Evolutionary conservation across 1,140 invertebrate genomes (phyloP), one percentile per base, ranked within the genome.

Genomic region (Hycleus phaleratus): DNA sequence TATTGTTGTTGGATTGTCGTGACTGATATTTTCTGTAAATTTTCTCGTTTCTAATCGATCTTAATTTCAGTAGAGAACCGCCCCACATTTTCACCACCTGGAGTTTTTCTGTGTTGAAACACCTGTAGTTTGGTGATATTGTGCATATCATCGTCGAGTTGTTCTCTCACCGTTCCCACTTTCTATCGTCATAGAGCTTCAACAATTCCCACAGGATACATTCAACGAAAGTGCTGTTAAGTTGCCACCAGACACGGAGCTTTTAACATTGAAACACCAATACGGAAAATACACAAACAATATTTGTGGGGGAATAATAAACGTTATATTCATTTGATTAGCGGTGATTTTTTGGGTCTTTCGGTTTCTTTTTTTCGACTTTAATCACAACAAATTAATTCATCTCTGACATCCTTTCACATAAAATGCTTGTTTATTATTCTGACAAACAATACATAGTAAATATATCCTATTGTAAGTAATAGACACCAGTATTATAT

Each of bases 391-490:
- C 53, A 45, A 53, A 59, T 47, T 59, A 59, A 59, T 51, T 50
- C 40, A 52, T 59, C 57, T 57, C 49, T 49, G 47, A 60, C 56
- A 59, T 58, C 62, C 51, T 66, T 60, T 60, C 62, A 59, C 51
- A 64, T 51, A 62, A 66, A 61, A 50, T 55, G 54, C 47, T 47
- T 49, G 59, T 66, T 57, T 49, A 49, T 56, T 64, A 61, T 47
- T 60, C 56, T 44, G 47, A 56, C 56, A 49, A 66, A 63, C 62
- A 66, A 64, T 61, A 57, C 58, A 44, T 54, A 63, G 60, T 66
- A 66, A 66, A 66, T 66, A 63, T 58, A 64, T 64, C 62, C 62
- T 56, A 56, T 53, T 49, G 39, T 32, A 46, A 53, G 53, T 63
- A 61, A 61, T 63, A 61, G 58, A 63, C 57, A 64, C 59, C 32